Evolutionary conservation across 2,888 invertebrate genomes (phyloP).

Genomic region (Morpho achilles): DNA sequence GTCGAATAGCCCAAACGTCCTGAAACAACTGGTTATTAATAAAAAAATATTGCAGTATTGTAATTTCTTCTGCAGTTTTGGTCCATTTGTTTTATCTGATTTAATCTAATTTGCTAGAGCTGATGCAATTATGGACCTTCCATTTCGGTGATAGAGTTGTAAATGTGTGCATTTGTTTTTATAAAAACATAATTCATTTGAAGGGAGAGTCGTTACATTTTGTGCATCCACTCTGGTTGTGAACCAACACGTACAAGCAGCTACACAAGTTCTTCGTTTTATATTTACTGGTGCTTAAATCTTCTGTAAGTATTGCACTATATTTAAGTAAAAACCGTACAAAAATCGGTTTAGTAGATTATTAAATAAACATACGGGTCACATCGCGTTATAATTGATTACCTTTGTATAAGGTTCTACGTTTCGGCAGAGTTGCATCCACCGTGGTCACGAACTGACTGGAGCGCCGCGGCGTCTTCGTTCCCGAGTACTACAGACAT

Average conservation of each 20-base stretch:
- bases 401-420: no score
- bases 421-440: no score
- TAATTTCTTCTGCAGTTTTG: constrained; percentile 15
- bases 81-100: constrained; percentile 22
- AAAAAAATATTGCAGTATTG: constrained; percentile 11
- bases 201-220: constrained; percentile 27
- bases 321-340: no score
- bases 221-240: constrained; percentile 26
- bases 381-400: no score
- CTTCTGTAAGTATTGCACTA: no score
- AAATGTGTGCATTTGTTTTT: not conserved
- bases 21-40: constrained; percentile 3
- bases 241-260: constrained; percentile 25
- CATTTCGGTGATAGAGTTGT: constrained; percentile 1
- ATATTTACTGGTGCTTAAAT: no score
- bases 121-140: constrained; percentile 6
- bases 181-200: constrained; percentile 26
- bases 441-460: no score
- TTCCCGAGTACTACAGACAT: no score
- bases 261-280: constrained; percentile 15
- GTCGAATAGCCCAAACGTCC: constrained; percentile 2
- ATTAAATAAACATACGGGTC: no score
- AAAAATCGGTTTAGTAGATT: no score
- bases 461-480: no score
- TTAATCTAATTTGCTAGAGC: constrained; percentile 10